phyloP scores from a whole-genome alignment of 2,888 invertebrate genomes.

The Agrochola circellaris region DNA sequence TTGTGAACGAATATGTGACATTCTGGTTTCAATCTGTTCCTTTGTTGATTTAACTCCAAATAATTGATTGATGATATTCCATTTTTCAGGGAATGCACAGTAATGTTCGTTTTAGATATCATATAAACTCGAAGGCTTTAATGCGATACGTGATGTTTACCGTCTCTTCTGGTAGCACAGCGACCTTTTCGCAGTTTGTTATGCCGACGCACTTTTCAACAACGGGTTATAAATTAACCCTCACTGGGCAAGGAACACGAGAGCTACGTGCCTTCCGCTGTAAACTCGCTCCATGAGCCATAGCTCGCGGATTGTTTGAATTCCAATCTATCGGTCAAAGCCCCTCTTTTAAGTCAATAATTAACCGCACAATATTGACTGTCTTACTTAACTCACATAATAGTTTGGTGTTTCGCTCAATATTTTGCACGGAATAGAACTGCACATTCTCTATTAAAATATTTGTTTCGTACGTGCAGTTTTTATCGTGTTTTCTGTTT shows the following conservation, averaged over 20 bases:
- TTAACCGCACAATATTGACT: constrained; percentile 54
- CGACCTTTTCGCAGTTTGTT: constrained; percentile 49
- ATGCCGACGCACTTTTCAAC: constrained; percentile 47
- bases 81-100: background rate
- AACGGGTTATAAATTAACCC: constrained; percentile 64
- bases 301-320: constrained; percentile 78
- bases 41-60: too few relatives aligned
- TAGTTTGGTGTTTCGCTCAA: constrained; percentile 24
- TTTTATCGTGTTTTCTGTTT: constrained; percentile 53
- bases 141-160: constrained; percentile 39
- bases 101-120: background rate
- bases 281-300: constrained; percentile 72
- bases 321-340: constrained; percentile 72
- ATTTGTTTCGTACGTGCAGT: constrained; percentile 39
- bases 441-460: constrained; percentile 46
- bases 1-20: background rate
- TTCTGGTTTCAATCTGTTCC: background rate
- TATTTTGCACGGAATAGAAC: constrained; percentile 37
- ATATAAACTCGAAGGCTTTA: constrained; percentile 1
- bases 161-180: constrained; percentile 6
- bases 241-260: constrained; percentile 72
- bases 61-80: background rate
- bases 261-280: constrained; percentile 84
- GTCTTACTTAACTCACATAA: constrained; percentile 48
- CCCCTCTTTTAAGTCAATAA: constrained; percentile 63